Evolutionary conservation across 2,797 vertebrate species (phyloP), one percentile per base, ranked within the genome.

Genomic region (Amazona ochrocephala): DNA sequence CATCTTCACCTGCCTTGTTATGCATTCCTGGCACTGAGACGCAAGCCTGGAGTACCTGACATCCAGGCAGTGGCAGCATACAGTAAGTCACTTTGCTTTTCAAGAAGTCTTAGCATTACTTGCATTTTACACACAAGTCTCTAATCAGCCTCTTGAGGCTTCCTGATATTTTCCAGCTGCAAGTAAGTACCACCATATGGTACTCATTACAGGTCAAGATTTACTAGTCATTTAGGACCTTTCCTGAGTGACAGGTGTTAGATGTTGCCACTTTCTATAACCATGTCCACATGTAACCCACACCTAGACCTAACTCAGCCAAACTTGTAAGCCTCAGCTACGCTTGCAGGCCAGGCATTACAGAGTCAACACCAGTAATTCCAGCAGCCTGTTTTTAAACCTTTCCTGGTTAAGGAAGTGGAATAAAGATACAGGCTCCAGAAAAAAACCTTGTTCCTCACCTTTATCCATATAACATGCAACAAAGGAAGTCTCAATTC

Each of bases 111-210:
- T 87, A 71, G 89, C 91, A 92, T 94, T 95, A 90, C 87, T 95
- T 92, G 84, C 95, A 88, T 94, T 92, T 96, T 92, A 95, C 90
- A 92, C 87, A 93, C 44, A 71, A 73, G 78, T 65, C 96, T 94
- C 94, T 94, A 94, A 96, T 88, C 91, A 86, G 79, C 77, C 96
- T 97, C 96, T 85, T 77, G 94, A 94, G 96, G 71, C 90, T 93
- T 87, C 72, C 90, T 97, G 95, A 97, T 95, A 79, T 96, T 81
- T 97, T 96, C 96, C 97, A 97, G 97, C 96, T 97, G 97, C 90
- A 96, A 96, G 79, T 85, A 96, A 84, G 50, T 81, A 95, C 37
- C 75, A 81, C 93, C 96, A 96, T 95, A 84, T 95, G 97, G 96
- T 82, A 93, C 74, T 95, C 87, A 95, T 97, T 97, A 97, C 76